Evolutionary conservation across 1,140 invertebrate species (phyloP).

Genomic region (Elymnias hypermnestra): DNA sequence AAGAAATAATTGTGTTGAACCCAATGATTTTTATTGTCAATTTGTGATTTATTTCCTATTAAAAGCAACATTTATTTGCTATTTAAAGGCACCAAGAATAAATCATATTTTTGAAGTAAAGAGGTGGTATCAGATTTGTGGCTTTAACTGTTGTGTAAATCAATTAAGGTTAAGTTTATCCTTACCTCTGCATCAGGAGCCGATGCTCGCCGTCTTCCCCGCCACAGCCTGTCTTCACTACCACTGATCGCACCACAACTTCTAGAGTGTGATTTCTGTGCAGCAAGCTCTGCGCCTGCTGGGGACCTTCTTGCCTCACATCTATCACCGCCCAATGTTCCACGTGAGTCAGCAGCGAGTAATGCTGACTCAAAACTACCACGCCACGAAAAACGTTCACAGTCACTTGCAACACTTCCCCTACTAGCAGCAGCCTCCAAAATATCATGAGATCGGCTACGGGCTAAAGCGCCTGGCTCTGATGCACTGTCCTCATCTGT

Average conservation of each 20-base stretch:
- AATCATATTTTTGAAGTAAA: no score
- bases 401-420: slow-evolving; percentile 88
- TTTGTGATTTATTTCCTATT: no score
- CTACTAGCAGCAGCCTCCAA: slow-evolving; percentile 78
- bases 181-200: slow-evolving; percentile 66
- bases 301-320: slow-evolving; percentile 86
- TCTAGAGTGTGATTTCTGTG: slow-evolving; percentile 84
- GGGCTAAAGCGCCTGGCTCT: slow-evolving; percentile 69
- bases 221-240: slow-evolving; percentile 74
- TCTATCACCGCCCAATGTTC: slow-evolving; percentile 83
- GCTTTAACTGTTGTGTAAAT: no score
- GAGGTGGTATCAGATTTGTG: no score
- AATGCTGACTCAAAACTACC: slow-evolving; percentile 93
- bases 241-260: slow-evolving; percentile 89
- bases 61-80: no score
- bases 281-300: slow-evolving; percentile 86
- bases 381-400: slow-evolving; percentile 92
- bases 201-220: slow-evolving; percentile 74
- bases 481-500: slow-evolving; percentile 86
- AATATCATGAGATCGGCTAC: slow-evolving; percentile 87
- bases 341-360: slow-evolving; percentile 87
- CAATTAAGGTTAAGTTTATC: no score
- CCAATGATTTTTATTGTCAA: no score
- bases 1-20: no score
- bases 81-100: no score